Evolutionary conservation across 1,140 invertebrate genomes (phyloP), one percentile per base, ranked within the genome.

Genomic region (Drosophila hydei): DNA sequence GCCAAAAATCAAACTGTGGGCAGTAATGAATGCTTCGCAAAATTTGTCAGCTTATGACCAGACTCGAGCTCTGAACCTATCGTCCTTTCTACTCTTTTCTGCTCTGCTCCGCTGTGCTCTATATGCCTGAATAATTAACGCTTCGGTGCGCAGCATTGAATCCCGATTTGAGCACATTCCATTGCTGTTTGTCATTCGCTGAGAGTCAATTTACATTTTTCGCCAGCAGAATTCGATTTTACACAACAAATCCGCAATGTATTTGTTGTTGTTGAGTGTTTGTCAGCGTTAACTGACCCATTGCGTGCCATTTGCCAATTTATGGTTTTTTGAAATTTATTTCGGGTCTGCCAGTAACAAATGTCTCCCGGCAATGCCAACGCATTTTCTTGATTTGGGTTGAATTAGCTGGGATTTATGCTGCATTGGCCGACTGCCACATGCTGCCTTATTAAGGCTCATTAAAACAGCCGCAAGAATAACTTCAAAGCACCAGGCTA

Each of bases 1-100:
- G 75, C 75, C 72, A 43, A 77, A 88, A 88, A 88, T 89, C 84
- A 88, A 88, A 85, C 62, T 75, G 73, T 69, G 77, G 70, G 63
- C 83, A 59, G 75, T 84, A 81, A 84, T 84, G 79, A 84, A 83
- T 83, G 79, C 79, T 72, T 67, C 70, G 61, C 65, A 81, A 74
- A 78, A 36, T 73, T 67, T 65, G 76, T 73, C 75, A 45, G 47
- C 72, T 69, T 73, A 73, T 75, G 65, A 59, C 25, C 47, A 16
- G 16, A 36, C 43, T 60, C 8, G 21, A 61, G 40, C 42, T 23
- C 23, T n/a, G 9, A 18, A 19, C n/a, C 45, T 27, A 25, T 19
- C 38, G 11, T 33, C 21, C 45, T 11, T 16, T 21, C 19, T 23
- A 16, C 30, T 21, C 36, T 42, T 1, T 8, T 14, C 8, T 52